Base-by-base conservation (phyloP, 2,888 invertebrate species). In the Brachylomia viminalis region DNA sequence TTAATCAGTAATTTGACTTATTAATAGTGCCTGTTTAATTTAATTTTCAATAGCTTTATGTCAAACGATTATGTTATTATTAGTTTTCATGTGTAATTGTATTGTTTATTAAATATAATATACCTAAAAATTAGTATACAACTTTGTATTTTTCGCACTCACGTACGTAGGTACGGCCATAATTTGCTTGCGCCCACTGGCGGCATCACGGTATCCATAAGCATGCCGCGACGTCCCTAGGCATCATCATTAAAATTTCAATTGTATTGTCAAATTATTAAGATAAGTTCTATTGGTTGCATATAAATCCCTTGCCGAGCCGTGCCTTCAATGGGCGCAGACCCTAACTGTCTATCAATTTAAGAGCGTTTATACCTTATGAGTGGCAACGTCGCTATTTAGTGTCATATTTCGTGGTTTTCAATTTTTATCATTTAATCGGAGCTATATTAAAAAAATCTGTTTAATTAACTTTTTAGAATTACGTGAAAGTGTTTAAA, bases 61-160 rank as follows among this genome's bases (percentile, higher is more conserved):
- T 80, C 72, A 49, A 83, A 81, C 54, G 77, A 80, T 87, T 78
- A 87, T 82, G 77, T 80, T 88, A 80, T 75, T 82, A 72, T 66
- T 88, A 73, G 72, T 75, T 87, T 72, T 77, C 75, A 83, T 80
- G 80, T 84, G 72, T 84, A 79, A 61, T 79, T 87, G 77, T 86
- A 87, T 75, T 88, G 79, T 88, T 87, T 82, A 85, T 74, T 49
- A 79, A 88, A 81, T 85, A 84, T 87, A 85, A 80, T 88, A 66
- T 86, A 84, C 72, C 49, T 66, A 67, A 75, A 82, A 73, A 30
- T 58, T 74, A 17, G 56, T 71, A 17, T 58, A 66, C 0, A 5
- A 52, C 6, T 65, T 64, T 65, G 11, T 67, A 23, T 62, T 49
- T 23, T 47, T 47, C 13, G 2, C 10, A 23, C 3, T 15, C 23